Evolutionary conservation across 2,797 vertebrate species (phyloP).

Genomic region (Balearica regulorum): DNA sequence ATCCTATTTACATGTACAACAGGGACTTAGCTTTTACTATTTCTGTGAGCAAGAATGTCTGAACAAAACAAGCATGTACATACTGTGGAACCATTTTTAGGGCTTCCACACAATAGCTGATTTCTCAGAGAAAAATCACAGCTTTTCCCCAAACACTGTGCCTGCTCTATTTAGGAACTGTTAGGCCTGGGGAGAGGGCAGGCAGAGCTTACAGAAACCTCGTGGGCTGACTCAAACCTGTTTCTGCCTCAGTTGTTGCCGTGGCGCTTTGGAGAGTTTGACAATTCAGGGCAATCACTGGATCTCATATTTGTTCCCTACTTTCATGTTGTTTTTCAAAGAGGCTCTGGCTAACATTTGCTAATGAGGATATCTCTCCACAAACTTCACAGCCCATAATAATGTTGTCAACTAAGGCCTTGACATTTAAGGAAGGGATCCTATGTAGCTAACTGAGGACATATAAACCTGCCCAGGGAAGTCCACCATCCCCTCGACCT

Average conservation of each 20-base stretch:
- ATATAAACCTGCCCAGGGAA: not conserved
- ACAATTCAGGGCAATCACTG: not conserved
- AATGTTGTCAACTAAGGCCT: not conserved
- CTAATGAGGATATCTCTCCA: not conserved
- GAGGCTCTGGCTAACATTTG: not conserved
- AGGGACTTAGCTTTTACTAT: not conserved
- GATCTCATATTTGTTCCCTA: not conserved
- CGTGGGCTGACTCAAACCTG: not conserved
- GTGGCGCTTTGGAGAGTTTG: constrained; percentile 29
- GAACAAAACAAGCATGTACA: not conserved
- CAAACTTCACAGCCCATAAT: not conserved
- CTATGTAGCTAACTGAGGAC: not conserved
- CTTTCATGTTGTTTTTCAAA: not conserved
- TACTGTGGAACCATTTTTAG: not conserved
- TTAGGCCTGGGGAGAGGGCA: not conserved
- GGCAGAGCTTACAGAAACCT: not conserved
- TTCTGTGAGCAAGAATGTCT: not conserved
- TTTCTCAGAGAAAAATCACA: constrained; percentile 33
- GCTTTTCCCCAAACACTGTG: not conserved
- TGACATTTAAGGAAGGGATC: not conserved
- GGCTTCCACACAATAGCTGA: not conserved
- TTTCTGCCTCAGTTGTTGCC: constrained; percentile 41
- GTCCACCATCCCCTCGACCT: not conserved
- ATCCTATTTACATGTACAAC: not conserved
- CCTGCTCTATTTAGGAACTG: constrained; percentile 4